phyloP scores from a whole-genome alignment of 2,797 vertebrate genomes.

The Liparis tanakae region DNA sequence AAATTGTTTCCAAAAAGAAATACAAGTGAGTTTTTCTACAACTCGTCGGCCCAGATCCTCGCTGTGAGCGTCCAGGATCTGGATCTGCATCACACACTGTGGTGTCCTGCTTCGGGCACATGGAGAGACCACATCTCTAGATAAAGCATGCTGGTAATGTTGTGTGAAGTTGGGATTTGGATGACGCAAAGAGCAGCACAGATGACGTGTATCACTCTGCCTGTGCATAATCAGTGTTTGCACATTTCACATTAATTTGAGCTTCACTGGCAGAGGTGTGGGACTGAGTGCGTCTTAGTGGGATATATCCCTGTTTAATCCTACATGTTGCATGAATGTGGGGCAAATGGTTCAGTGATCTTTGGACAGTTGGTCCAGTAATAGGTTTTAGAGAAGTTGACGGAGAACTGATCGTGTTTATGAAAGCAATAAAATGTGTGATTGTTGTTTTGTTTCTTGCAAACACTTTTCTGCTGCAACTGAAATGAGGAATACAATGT shows the following conservation, averaged over 20 bases:
- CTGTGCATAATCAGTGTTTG: slow-evolving; percentile 49
- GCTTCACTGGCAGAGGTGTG: slow-evolving; percentile 59
- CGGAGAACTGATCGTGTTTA: not conserved
- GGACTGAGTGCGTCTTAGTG: slow-evolving; percentile 37
- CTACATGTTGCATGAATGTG: slow-evolving; percentile 40
- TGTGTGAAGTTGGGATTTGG: slow-evolving; percentile 42
- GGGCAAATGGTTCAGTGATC: slow-evolving; percentile 19
- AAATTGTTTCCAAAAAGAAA: not conserved
- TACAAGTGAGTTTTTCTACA: not conserved
- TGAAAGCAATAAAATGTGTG: not conserved
- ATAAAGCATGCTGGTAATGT: slow-evolving; percentile 34
- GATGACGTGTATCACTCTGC: slow-evolving; percentile 28
- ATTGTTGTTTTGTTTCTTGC: not conserved
- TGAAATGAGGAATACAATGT: not conserved
- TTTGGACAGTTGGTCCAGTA: slow-evolving; percentile 22
- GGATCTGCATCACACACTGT: slow-evolving; percentile 12
- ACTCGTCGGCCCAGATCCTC: not conserved
- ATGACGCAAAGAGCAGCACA: slow-evolving; percentile 39
- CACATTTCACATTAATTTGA: slow-evolving; percentile 60
- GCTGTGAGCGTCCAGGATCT: slow-evolving; percentile 5
- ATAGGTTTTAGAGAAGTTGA: slow-evolving; percentile 1
- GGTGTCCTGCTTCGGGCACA: slow-evolving; percentile 33
- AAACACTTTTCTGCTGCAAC: not conserved
- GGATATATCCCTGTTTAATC: slow-evolving; percentile 53
- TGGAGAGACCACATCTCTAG: slow-evolving; percentile 48